A percentile compares a stretch with the other conserved stretches of the same genome.
These are phyloP conservation scores for Catocala nupta DNA, from an alignment of 2,888 invertebrate genomes.

Conservation along the genomic window DNA sequence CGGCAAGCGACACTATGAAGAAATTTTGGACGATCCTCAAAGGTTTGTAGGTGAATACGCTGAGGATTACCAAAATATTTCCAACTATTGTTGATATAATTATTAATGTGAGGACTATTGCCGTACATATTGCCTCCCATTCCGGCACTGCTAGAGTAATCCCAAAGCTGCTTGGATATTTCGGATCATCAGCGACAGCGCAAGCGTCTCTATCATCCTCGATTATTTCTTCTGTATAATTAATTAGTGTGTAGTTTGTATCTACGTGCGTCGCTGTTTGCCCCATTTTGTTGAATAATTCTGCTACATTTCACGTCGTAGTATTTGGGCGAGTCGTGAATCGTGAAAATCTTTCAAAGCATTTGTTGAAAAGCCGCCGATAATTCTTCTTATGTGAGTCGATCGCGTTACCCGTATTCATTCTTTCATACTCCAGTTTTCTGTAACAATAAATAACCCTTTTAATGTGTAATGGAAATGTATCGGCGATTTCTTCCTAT, in stretches of 20 bases:
- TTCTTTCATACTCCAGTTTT: slow-evolving; percentile 69
- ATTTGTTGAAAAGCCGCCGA: slow-evolving; percentile 53
- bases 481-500: slow-evolving; percentile 26
- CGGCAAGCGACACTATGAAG: slow-evolving; percentile 97
- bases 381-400: slow-evolving; percentile 59
- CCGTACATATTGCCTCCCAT: slow-evolving; percentile 94
- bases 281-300: slow-evolving; percentile 69
- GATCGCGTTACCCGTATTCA: slow-evolving; percentile 60
- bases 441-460: slow-evolving; percentile 70
- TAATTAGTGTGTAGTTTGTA: slow-evolving; percentile 69
- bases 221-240: slow-evolving; percentile 70
- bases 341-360: slow-evolving; percentile 52
- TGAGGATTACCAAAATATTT: slow-evolving; percentile 96
- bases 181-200: slow-evolving; percentile 78
- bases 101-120: slow-evolving; percentile 93
- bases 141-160: slow-evolving; percentile 92
- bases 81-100: slow-evolving; percentile 96
- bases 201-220: slow-evolving; percentile 79
- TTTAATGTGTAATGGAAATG: slow-evolving; percentile 49
- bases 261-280: slow-evolving; percentile 72
- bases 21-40: slow-evolving; percentile 97
- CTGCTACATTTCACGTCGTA: slow-evolving; percentile 74
- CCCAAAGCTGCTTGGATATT: slow-evolving; percentile 90
- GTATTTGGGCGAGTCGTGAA: slow-evolving; percentile 49
- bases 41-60: slow-evolving; percentile 98